Base-by-base conservation (phyloP, 2,113 vertebrate species). In the Melanotaenia duboulayi region DNA sequence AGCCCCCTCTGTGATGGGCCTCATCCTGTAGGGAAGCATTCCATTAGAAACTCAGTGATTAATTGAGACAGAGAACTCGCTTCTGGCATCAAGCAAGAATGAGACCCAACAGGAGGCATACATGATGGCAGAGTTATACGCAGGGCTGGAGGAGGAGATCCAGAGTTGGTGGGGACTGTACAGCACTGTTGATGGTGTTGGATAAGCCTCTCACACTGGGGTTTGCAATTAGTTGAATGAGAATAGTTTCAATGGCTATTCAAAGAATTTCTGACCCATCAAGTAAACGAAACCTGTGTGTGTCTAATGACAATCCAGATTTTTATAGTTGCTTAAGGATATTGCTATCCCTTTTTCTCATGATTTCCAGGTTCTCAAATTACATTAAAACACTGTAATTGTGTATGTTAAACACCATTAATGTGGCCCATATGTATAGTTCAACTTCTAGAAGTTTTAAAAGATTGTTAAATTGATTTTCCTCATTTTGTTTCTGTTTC, bases 31-130 rank as follows among this genome's bases (percentile, higher is more conserved):
- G 88, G 91, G 89, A 92, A 91, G 88, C 87, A 81, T 89, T 92
- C 89, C 89, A 92, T 92, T 92, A 90, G 78, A 87, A 91, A 85
- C 86, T 82, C 86, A 83, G 80, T 87, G 90, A 91, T 92, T 92
- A 88, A 92, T 92, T 90, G 88, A 91, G 91, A 91, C 28, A 24
- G 73, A 87, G 83, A 86, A 80, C 90, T 87, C 8, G 87, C 87
- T 90, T 58, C 74, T 90, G 87, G 89, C 90, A 81, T 81, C 51
- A 11, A 39, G 55, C 70, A 20, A 82, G 84, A 82, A 83, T 76
- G 80, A 78, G 68, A 72, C 61, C 78, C 89, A 16, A 88, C 80
- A 73, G 90, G 91, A 86, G 89, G 84, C 85, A 19, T 55, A 54
- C 55, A 50, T 50, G 78, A 80, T 83, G 81, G 83, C 79, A 76